Conservation (phyloP, 2,888 invertebrate genomes). For the Heterodera filipjevi region DNA sequence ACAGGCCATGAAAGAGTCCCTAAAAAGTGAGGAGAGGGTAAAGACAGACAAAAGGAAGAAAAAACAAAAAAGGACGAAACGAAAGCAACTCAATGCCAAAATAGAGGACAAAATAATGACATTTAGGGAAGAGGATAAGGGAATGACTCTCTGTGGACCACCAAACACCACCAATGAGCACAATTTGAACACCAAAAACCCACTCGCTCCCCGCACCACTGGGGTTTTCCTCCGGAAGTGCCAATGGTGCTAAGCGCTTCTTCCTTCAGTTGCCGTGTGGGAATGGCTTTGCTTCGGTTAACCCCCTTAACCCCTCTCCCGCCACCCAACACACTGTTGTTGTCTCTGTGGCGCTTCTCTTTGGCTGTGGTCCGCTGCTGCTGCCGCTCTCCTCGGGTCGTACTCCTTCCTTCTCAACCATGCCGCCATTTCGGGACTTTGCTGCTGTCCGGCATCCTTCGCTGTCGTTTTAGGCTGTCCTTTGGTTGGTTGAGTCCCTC, state of each 20-base stretch:
- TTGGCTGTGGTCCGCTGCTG: conserved; percentile 65
- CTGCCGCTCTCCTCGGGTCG: conserved; percentile 90
- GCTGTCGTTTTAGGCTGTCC: not conserved
- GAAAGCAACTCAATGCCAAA: conserved; percentile 1
- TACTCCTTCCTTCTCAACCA: conserved; percentile 94
- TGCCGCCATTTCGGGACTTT: conserved; percentile 78
- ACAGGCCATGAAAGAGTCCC: conserved; percentile 54
- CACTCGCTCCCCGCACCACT: not conserved
- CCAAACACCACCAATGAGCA: conserved; percentile 11
- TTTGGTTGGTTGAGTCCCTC: conserved; percentile 30
- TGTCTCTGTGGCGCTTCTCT: not conserved
- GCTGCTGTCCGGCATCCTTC: conserved; percentile 40
- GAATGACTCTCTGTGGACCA: not conserved
- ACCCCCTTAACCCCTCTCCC: too few relatives aligned
- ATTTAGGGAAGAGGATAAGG: too few relatives aligned
- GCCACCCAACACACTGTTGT: conserved; percentile 18
- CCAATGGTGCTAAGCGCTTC: not conserved
- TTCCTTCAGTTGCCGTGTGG: too few relatives aligned
- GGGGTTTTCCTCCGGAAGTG: not conserved
- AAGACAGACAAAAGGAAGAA: not conserved
- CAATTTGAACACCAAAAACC: not conserved
- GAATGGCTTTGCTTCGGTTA: too few relatives aligned
- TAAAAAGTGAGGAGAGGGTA: conserved; percentile 1
- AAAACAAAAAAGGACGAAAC: not conserved
- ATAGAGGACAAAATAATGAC: too few relatives aligned